Base-by-base conservation (phyloP, 2,888 invertebrate species). In the Chrysotoxum bicinctum region DNA sequence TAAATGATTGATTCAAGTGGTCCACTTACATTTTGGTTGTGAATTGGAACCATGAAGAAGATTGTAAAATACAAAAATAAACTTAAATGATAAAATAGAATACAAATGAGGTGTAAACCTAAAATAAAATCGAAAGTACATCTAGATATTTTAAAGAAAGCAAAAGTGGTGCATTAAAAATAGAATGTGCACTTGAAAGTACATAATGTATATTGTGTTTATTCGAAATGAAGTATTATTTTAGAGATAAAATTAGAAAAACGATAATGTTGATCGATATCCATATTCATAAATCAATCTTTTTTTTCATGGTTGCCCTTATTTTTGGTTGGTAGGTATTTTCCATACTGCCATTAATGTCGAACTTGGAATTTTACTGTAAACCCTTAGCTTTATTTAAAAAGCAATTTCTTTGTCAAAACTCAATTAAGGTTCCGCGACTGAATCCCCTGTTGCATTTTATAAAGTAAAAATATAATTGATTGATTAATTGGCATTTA, bases 1-100 rank as follows among this genome's bases (percentile, higher is more conserved):
- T 60, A 16, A 60, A 40, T 58, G 58, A 58, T 58, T 37, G 6
- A 58, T 60, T 40, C n/a, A 40, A 60, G 37, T 40, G 60, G 5
- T 6, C 40, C 40, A 60, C 60, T 60, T 60, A 16, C n/a, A 43
- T 40, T 60, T 60, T 16, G 26, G 23, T n/a, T 40, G 21, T 19
- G 2, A 10, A 60, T 60, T 23, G n/a, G 3, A 21, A 16, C 1
- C 7, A n/a, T 26, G 0, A n/a, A n/a, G 14, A 12, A 40, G n/a
- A n/a, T 37, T 14, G 19, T 10, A 14, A 14, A 35, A 10, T 35
- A 3, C 35, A 35, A 35, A 35, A 35, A n/a, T n/a, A 35, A 35
- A 14, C 37, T 5, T 14, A 14, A 12, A 54, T 50, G n/a, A 40
- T 8, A 40, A n/a, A n/a, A n/a, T 40, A 40, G n/a, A 40, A 40